Base-by-base conservation (phyloP, 2,113 vertebrate genomes). In the Terrapene triunguis region DNA sequence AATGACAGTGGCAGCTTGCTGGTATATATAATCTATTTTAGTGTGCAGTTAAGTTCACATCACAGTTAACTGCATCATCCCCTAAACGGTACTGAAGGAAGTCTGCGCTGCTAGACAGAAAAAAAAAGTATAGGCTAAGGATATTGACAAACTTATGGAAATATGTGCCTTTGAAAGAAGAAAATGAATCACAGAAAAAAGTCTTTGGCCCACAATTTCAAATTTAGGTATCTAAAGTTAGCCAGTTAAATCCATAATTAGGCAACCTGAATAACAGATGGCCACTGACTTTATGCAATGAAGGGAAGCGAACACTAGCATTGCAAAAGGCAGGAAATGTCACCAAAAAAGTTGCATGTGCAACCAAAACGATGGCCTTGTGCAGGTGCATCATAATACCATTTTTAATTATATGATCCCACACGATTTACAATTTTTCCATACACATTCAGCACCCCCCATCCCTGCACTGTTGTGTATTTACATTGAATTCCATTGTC, bases 201-300 rank as follows among this genome's bases (percentile, higher is more conserved):
- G 35, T n/a, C 62, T 69, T 10, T 69, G 62, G 6, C 17, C 35
- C 62, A 69, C 35, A n/a, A 35, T 69, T 65, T n/a, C 29, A 69
- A 69, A 69, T 7, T n/a, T n/a, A 69, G 0, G 5, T 5, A 32
- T 6, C 79, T 50, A 32, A 32, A 3, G 17, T 24, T 21, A 80
- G 55, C 12, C 76, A 89, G 62, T 32, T n/a, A 69, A 69, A 69
- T 69, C 62, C 35, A 69, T 69, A 69, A 69, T n/a, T n/a, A n/a
- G 16, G 84, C 53, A 65, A 69, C 82, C 72, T 4, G 1, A 59
- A 42, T 0, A 85, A 82, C 50, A n/a, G 35, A 25, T 0, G 1
- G 42, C 32, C 72, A 13, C 19, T 32, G 80, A 16, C 0, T 0
- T 21, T 51, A 35, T 19, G 48, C 1, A 21, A 54, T 1, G 1